A percentile compares a stretch with the other conserved stretches of the same genome.
Conservation (phyloP, 2,113 vertebrate species). For the Chaenocephalus aceratus region DNA sequence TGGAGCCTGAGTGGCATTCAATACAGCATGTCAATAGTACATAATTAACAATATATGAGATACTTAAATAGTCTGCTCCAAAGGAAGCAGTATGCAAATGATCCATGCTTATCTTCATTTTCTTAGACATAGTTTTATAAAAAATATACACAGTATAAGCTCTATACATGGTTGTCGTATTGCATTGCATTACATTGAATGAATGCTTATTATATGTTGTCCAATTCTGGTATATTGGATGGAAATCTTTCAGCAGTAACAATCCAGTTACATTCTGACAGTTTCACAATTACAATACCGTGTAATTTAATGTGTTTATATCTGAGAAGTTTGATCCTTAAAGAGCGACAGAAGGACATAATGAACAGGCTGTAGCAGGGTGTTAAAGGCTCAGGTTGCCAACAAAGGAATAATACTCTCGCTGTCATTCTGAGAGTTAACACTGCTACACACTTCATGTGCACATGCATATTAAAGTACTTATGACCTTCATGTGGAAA, state of each 20-base stretch:
- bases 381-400: slow-evolving; percentile 21
- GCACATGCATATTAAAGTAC: slow-evolving; percentile 45
- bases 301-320: background rate
- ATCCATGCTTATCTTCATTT: background rate
- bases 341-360: background rate
- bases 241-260: background rate
- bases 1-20: background rate
- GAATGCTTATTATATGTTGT: background rate
- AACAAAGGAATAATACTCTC: slow-evolving; percentile 11
- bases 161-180: background rate
- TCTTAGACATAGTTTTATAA: background rate
- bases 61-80: background rate
- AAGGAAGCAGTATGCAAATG: background rate
- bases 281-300: background rate
- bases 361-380: background rate
- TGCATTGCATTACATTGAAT: background rate
- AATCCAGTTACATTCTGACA: background rate
- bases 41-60: background rate
- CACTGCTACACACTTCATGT: slow-evolving; percentile 26
- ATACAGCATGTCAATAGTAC: background rate
- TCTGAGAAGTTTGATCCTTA: slow-evolving; percentile 9
- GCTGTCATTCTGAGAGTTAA: slow-evolving; percentile 40
- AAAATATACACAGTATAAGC: background rate
- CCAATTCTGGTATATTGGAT: background rate
- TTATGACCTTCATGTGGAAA: slow-evolving; percentile 42